Evolutionary conservation across 2,888 invertebrate species (phyloP), one percentile per base, ranked within the genome.

Genomic region (Cristatella mucedo): DNA sequence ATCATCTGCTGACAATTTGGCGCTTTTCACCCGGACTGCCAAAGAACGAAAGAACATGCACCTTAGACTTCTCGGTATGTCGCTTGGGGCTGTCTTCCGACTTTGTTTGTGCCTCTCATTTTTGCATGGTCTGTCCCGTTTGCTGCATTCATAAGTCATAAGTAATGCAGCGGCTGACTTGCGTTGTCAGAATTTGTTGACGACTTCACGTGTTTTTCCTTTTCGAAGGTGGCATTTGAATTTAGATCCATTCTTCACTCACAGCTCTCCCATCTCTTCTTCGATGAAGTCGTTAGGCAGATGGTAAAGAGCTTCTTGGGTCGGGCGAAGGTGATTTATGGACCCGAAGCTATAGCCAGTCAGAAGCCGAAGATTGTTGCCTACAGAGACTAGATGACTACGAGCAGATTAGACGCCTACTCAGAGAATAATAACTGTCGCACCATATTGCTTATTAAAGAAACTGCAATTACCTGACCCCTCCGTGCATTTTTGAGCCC

Each of bases 241-340:
- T 95, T 97, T 62, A 78, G 78, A 43, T 89, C 87, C 0, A 66
- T 75, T 2, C 67, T 95, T 26, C 84, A 95, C 65, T 84, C 87
- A 29, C 78, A 84, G 52, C 65, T 95, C 47, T 82, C 91, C 0
- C 78, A 82, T 67, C 71, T 91, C 56, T 89, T 97, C 66, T 95
- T 97, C 63, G 87, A 93, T 63, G 80, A 86, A 70, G 78, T 93
- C 32, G 87, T 89, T n/a, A 73, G 80, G 55, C 82, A 85, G 69
- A 95, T 91, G 87, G 91, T 93, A 58, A 75, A 75, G 48, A 89
- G 93, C 4, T 95, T 95, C 67, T 74, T 87, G 32, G 73, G 74
- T 45, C 83, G 93, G 67, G 91, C 86, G 0, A 71, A 74, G 40
- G 69, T 68, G 47, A 69, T 87, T 43, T 80, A 80, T 66, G 93